These are phyloP conservation scores for Saccopteryx bilineata DNA, from an alignment of 2,113 vertebrate species.

Conservation along the genomic window DNA sequence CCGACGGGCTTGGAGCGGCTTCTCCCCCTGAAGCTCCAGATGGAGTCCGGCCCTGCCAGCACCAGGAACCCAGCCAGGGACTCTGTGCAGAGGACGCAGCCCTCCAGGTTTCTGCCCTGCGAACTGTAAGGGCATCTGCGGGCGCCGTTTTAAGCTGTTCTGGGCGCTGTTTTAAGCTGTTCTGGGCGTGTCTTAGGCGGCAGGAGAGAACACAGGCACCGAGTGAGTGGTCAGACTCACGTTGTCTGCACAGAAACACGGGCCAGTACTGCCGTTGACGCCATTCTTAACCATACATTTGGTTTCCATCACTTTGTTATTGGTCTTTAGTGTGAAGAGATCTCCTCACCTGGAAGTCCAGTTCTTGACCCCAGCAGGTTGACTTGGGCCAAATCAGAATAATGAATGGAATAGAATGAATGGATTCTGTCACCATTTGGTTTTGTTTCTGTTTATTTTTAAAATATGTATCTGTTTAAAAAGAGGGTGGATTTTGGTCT, in stretches of 20 bases:
- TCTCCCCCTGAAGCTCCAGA: not conserved
- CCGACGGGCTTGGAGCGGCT: not conserved
- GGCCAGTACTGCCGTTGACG: not conserved
- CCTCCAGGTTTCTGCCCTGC: not conserved
- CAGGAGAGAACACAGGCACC: not conserved
- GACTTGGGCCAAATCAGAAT: conserved; percentile 12
- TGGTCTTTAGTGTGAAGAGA: not conserved
- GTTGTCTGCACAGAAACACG: too few species aligned
- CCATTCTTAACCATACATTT: not conserved
- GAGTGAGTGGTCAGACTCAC: not conserved
- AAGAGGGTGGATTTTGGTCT: not conserved
- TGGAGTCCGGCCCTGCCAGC: not conserved
- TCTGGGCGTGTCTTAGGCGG: not conserved
- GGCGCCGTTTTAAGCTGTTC: not conserved
- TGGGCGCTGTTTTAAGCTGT: not conserved
- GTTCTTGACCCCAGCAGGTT: conserved; percentile 16
- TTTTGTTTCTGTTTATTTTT: not conserved
- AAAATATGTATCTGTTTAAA: conserved; percentile 13
- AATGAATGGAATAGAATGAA: not conserved
- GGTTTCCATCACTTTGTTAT: not conserved
- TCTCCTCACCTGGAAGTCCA: not conserved
- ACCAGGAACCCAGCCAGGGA: not conserved
- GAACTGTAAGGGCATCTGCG: not conserved
- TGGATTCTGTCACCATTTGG: not conserved
- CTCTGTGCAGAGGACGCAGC: not conserved